Evolutionary conservation across 2,113 vertebrate genomes (phyloP), one percentile per base, ranked within the genome.

Genomic region (Podilymbus podiceps): DNA sequence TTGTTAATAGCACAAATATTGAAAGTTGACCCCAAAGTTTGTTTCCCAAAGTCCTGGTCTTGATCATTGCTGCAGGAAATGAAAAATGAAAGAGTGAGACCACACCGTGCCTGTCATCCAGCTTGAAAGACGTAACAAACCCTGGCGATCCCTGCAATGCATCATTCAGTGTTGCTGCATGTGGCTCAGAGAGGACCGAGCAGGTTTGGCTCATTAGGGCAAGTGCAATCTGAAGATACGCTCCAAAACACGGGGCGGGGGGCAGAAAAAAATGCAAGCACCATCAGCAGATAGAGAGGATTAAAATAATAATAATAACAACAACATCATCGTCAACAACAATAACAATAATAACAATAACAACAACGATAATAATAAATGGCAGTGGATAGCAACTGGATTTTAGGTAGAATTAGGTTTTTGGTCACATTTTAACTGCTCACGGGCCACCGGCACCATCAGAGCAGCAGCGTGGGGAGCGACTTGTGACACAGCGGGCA

Each of bases 51-150:
- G 31, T 72, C 60, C 49, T 87, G 25, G 40, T 62, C 35, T 85
- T 94, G 25, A 22, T 84, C 7, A 4, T 49, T 66, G 35, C 44
- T 77, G 25, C 19, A 68, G 27, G 31, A 89, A 94, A 85, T 78
- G 25, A 91, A 79, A 96, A 90, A 83, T 74, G 71, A 88, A 89
- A 93, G 52, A 27, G 18, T 63, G 50, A 89, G 25, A 38, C 30
- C 2, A 2, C 53, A 64, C 9, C 56, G n/a, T 33, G 72, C 47
- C 77, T 78, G 38, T 46, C n/a, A 42, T 47, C 52, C 50, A 53
- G 35, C 30, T 79, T 56, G 59, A 68, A 91, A 94, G 3, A 8
- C 40, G 2, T 33, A 76, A 49, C 35, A 58, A 64, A 35, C 62
- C 21, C 74, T 68, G 40, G 15, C 5, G 20, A 40, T 79, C 21